Conservation (phyloP, 64 coral and sea anemone species). For the Pocillopora verrucosa region DNA sequence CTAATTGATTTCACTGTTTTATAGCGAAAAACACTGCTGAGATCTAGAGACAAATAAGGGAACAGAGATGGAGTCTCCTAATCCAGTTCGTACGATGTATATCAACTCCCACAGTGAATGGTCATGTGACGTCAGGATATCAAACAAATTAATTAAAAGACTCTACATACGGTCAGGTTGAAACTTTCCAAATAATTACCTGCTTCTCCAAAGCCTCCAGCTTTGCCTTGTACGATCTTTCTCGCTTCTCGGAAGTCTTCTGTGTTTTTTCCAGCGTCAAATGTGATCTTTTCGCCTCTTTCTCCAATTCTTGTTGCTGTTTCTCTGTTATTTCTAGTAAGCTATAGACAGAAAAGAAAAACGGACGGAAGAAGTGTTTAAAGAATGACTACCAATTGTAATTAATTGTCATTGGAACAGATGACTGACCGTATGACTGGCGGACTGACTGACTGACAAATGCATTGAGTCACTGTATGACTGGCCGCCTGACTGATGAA, state of each 20-base stretch:
- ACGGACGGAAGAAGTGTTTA: no score
- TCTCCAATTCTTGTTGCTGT: constrained; percentile 73
- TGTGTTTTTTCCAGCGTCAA: constrained; percentile 63
- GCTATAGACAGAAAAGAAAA: constrained; percentile 40
- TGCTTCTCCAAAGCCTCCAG: constrained; percentile 75
- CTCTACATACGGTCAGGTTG: no score
- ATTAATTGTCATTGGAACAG: no score
- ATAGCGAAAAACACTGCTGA: no score
- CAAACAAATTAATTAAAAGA: no score
- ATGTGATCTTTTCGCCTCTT: constrained; percentile 59
- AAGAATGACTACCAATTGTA: no score
- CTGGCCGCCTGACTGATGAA: neutral
- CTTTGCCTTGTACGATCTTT: constrained; percentile 73
- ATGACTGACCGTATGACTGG: neutral
- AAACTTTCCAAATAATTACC: constrained; percentile 19
- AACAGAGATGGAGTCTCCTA: no score
- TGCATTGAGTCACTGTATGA: no score
- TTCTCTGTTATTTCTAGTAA: constrained; percentile 62
- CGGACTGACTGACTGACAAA: neutral
- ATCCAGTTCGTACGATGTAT: no score
- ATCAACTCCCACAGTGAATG: no score
- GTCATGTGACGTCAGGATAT: no score
- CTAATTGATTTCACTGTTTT: neutral
- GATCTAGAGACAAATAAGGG: no score
- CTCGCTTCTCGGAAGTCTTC: constrained; percentile 74